A percentile compares a stretch with the other conserved stretches of the same genome.
These are phyloP conservation scores for Nomada lathburiana DNA, from an alignment of 2,888 invertebrate species.

Conservation along the genomic window DNA sequence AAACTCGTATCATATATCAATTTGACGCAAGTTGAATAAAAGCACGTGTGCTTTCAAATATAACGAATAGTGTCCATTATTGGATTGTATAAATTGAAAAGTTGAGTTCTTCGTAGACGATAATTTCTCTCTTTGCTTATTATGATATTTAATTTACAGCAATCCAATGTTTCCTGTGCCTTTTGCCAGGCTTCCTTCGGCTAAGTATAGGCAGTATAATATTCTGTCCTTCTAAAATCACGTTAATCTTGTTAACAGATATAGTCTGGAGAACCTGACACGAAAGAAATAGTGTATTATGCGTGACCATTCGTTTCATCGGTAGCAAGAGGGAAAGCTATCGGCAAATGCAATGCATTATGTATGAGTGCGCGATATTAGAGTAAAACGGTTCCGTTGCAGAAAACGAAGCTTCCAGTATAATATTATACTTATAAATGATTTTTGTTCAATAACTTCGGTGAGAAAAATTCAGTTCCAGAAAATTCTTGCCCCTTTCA, in stretches of 20 bases:
- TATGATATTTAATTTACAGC: no score
- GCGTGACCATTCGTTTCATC: conserved; percentile 62
- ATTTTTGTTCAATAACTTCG: neutral
- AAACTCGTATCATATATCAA: neutral
- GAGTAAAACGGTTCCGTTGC: conserved; percentile 40
- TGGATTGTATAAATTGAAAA: no score
- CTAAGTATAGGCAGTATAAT: no score
- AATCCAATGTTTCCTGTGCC: neutral
- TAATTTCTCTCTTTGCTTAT: no score
- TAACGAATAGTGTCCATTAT: no score
- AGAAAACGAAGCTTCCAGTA: conserved; percentile 36
- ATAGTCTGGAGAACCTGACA: conserved; percentile 4
- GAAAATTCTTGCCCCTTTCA: no score
- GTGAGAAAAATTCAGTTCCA: no score
- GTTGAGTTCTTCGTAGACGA: no score
- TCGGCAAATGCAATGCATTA: conserved; percentile 82
- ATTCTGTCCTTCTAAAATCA: neutral
- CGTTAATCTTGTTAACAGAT: conserved; percentile 32
- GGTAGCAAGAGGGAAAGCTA: conserved; percentile 64
- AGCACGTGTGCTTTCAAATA: no score
- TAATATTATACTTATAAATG: conserved; percentile 20
- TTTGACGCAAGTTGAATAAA: no score
- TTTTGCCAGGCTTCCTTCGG: no score
- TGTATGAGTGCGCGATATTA: conserved; percentile 73
- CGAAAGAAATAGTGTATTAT: conserved; percentile 57